A percentile compares a stretch with the other conserved stretches of the same genome.
phyloP scores from a whole-genome alignment of 2,797 vertebrate genomes.

The Otolemur crassicaudatus region DNA sequence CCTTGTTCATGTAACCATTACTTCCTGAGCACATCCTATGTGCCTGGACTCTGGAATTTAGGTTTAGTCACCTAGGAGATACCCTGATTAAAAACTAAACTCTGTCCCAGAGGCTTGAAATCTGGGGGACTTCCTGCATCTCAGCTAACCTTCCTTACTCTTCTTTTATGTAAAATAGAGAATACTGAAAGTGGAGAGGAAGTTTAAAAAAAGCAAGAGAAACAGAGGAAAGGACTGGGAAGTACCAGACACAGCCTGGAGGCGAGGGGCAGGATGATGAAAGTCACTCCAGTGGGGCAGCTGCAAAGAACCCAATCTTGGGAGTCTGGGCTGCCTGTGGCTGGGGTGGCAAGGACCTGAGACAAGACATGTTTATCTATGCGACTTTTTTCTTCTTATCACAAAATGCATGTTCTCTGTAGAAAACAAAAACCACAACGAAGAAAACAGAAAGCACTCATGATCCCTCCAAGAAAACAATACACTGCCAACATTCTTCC shows the following conservation, averaged over 20 bases:
- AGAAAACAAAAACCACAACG: slow-evolving; percentile 40
- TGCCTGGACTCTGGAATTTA: not conserved
- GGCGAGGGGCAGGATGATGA: not conserved
- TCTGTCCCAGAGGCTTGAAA: not conserved
- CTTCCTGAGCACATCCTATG: not conserved
- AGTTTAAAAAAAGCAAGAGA: not conserved
- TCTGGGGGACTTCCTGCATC: not conserved
- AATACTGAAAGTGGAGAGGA: not conserved
- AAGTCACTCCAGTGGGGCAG: not conserved
- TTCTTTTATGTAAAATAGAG: not conserved
- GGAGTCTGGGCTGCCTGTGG: not conserved
- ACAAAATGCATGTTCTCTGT: not conserved
- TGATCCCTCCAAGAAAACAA: not conserved
- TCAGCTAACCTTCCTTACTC: not conserved
- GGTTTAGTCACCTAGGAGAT: not conserved
- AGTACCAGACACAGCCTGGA: not conserved
- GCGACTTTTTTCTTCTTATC: not conserved
- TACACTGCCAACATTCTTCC: not conserved
- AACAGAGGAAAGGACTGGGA: not conserved
- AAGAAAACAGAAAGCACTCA: not conserved
- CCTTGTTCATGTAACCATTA: not conserved
- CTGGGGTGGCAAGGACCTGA: too few species aligned
- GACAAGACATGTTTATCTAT: not conserved
- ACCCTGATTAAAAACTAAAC: not conserved
- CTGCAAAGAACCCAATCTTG: not conserved